These are phyloP conservation scores for Hyaena hyaena DNA, from an alignment of 2,113 vertebrate species.

Conservation along the genomic window DNA sequence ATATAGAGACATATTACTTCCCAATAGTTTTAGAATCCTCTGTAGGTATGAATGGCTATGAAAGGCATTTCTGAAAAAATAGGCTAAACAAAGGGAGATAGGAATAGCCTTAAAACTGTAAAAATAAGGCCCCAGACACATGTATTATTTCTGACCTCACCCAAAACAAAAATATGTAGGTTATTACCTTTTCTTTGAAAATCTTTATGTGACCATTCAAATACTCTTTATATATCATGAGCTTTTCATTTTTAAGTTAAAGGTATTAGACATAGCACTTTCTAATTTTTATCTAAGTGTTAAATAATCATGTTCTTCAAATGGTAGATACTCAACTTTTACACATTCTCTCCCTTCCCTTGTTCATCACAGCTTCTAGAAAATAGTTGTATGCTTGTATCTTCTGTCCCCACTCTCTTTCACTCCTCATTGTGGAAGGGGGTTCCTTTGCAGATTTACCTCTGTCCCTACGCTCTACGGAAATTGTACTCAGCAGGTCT, in stretches of 20 bases:
- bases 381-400: background rate
- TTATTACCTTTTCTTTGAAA: background rate
- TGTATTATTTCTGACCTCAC: background rate
- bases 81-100: background rate
- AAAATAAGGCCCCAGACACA: background rate
- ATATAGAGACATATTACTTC: background rate
- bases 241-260: background rate
- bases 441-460: background rate
- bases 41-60: background rate
- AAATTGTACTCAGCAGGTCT: background rate
- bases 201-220: background rate
- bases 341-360: background rate
- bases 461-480: background rate
- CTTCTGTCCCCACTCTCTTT: background rate
- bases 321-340: background rate
- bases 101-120: background rate
- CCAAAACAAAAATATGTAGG: background rate
- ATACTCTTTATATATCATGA: background rate
- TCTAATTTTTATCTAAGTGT: background rate
- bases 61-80: background rate
- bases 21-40: background rate
- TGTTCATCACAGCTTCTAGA: background rate
- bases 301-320: background rate
- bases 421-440: background rate
- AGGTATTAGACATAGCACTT: background rate